A percentile compares a stretch with the other conserved stretches of the same genome.
phyloP scores from a whole-genome alignment of 1,140 invertebrate genomes.

The Drosophila lowei region DNA sequence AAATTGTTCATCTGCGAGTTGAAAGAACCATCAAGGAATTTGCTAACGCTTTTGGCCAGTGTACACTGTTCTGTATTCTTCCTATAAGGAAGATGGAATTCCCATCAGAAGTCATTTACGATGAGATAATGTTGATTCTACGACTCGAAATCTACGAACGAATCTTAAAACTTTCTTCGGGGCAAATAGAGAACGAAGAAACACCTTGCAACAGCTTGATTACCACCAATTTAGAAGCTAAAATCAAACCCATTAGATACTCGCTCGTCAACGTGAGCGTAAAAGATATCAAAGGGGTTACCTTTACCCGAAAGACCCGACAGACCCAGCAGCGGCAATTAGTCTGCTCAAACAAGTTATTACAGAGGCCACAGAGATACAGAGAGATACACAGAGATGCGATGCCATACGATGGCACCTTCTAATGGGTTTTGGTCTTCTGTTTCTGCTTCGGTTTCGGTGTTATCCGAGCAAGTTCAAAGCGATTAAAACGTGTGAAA shows the following conservation, averaged over 20 bases:
- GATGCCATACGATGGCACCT: constrained; percentile 41
- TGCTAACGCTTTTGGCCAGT: not conserved
- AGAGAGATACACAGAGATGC: not conserved
- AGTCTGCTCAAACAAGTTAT: constrained; percentile 55
- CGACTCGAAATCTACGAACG: constrained; percentile 15
- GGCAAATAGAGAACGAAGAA: constrained; percentile 53
- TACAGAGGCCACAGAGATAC: constrained; percentile 3
- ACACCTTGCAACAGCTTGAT: constrained; percentile 78
- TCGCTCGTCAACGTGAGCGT: too few relatives aligned
- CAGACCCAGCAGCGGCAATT: constrained; percentile 45
- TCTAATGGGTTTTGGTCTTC: constrained; percentile 50
- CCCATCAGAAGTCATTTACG: too few relatives aligned
- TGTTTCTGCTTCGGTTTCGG: constrained; percentile 16
- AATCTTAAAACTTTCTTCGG: constrained; percentile 53
- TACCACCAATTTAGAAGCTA: constrained; percentile 60
- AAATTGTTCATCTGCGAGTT: constrained; percentile 22
- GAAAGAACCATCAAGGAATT: constrained; percentile 17
- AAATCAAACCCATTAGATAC: constrained; percentile 35
- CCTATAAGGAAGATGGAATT: too few relatives aligned
- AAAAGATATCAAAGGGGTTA: constrained; percentile 35
- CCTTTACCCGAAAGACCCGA: not conserved
- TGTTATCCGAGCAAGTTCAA: constrained; percentile 16
- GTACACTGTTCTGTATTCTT: too few relatives aligned
- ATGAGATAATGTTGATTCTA: not conserved
- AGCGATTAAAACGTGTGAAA: constrained; percentile 30